Conservation (phyloP, 1,140 invertebrate species). For the Pachypsylla venusta region DNA sequence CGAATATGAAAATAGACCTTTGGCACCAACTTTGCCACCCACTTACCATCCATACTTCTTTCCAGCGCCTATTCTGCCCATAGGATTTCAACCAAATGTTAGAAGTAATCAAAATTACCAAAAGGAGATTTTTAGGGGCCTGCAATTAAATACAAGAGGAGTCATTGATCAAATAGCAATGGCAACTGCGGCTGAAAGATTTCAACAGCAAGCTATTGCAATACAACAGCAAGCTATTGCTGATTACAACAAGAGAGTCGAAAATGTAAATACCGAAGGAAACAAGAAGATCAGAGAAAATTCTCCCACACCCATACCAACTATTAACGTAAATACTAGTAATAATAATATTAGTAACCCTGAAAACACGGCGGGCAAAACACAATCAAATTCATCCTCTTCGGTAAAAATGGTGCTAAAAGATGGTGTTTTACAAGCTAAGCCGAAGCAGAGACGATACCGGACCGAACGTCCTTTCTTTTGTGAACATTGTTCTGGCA, state of each 20-base stretch:
- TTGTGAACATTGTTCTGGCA: slow-evolving; percentile 73
- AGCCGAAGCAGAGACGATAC: slow-evolving; percentile 78
- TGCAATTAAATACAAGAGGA: slow-evolving; percentile 47
- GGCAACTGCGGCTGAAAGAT: slow-evolving; percentile 24
- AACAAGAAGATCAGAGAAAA: background rate
- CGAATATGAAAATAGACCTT: slow-evolving; percentile 9
- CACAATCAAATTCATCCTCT: slow-evolving; percentile 16
- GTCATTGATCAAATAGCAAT: slow-evolving; percentile 37
- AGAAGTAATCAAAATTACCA: slow-evolving; percentile 45
- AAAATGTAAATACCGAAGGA: slow-evolving; percentile 16
- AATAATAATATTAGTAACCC: background rate
- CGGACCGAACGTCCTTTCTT: slow-evolving; percentile 79
- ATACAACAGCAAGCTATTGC: slow-evolving; percentile 18
- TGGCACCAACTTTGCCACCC: slow-evolving; percentile 19
- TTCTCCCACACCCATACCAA: too few species aligned
- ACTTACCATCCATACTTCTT: slow-evolving; percentile 38
- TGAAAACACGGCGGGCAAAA: background rate
- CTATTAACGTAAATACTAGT: background rate
- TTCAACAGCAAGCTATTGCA: slow-evolving; percentile 20
- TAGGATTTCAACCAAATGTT: slow-evolving; percentile 32
- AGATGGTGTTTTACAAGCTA: slow-evolving; percentile 73
- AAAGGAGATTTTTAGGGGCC: slow-evolving; percentile 44
- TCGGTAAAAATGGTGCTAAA: slow-evolving; percentile 79
- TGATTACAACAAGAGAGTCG: slow-evolving; percentile 19
- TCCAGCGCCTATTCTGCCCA: slow-evolving; percentile 33